These are phyloP conservation scores for Sipha flava DNA, from an alignment of 1,140 invertebrate species.

Conservation along the genomic window DNA sequence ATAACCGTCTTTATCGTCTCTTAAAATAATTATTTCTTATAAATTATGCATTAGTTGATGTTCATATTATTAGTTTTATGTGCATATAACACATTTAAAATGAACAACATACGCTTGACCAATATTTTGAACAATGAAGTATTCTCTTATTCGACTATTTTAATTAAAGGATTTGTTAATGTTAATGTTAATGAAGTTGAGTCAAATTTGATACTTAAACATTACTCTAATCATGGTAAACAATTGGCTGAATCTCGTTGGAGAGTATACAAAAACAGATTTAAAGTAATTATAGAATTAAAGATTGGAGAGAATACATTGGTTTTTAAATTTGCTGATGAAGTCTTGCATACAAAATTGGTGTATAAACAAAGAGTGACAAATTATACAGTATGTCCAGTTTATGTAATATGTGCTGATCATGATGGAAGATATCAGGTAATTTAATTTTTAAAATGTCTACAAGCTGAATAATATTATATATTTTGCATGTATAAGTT, in stretches of 20 bases:
- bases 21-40: background rate
- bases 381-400: conserved; percentile 49
- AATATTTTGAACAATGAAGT: conserved; percentile 32
- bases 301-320: conserved; percentile 34
- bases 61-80: background rate
- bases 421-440: conserved; percentile 75
- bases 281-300: conserved; percentile 37
- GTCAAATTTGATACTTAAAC: background rate
- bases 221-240: conserved; percentile 16
- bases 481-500: too few species aligned
- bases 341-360: conserved; percentile 13
- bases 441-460: background rate
- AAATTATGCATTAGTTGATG: background rate
- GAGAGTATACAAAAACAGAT: conserved; percentile 34
- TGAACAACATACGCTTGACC: conserved; percentile 3
- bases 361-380: conserved; percentile 33
- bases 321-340: conserved; percentile 30
- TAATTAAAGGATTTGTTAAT: conserved; percentile 35
- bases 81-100: background rate
- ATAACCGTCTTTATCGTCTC: background rate
- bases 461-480: background rate
- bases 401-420: conserved; percentile 65
- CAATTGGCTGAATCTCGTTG: conserved; percentile 17
- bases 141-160: conserved; percentile 33
- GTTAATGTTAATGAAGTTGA: background rate